phyloP scores from a whole-genome alignment of 1,140 invertebrate species.

The Papilio polytes region DNA sequence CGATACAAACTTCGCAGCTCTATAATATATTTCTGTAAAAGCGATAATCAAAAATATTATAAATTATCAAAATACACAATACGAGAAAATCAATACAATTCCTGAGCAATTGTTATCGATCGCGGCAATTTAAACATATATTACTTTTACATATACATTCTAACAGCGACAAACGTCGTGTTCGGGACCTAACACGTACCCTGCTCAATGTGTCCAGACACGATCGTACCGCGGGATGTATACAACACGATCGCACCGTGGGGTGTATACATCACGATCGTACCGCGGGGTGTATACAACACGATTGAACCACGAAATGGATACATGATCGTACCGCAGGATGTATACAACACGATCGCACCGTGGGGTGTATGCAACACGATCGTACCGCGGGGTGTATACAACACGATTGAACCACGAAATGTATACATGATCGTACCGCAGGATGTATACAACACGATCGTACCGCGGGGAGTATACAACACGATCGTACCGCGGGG shows the following conservation, averaged over 20 bases:
- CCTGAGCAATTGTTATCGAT: conserved; percentile 76
- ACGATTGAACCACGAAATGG: no score
- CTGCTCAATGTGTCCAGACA: conserved; percentile 7
- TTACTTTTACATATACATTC: conserved; percentile 33
- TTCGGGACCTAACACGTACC: not conserved
- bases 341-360: not conserved
- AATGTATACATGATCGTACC: not conserved
- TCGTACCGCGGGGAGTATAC: conserved; percentile 5
- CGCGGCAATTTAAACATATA: conserved; percentile 49
- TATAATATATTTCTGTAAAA: conserved; percentile 71
- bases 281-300: not conserved
- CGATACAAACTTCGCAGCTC: conserved; percentile 69
- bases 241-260: not conserved
- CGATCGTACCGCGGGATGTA: no score
- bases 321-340: not conserved
- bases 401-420: not conserved
- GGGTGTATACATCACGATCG: not conserved
- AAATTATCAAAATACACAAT: conserved; percentile 75
- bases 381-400: no score
- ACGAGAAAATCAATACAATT: conserved; percentile 79
- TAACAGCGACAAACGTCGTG: conserved; percentile 19
- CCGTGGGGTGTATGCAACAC: conserved; percentile 40
- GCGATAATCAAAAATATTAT: conserved; percentile 74
- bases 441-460: not conserved
- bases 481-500: not conserved